These are phyloP conservation scores for Aporrectodea caliginosa DNA, from an alignment of 1,140 invertebrate species.

Conservation along the genomic window DNA sequence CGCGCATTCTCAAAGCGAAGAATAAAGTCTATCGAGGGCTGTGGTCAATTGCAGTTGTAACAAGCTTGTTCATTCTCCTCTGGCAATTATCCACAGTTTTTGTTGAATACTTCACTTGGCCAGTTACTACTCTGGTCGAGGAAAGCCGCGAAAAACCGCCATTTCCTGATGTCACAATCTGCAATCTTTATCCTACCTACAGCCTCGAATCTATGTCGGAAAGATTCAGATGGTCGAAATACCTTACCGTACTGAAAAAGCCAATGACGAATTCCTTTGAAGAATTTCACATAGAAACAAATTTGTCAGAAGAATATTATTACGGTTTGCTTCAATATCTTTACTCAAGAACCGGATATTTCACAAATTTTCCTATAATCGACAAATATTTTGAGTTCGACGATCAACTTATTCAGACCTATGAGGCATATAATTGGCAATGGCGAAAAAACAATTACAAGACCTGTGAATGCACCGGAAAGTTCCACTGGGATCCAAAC, in stretches of 20 bases:
- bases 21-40: neutral
- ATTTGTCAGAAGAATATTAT: neutral
- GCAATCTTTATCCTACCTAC: neutral
- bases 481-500: too few relatives aligned
- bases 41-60: neutral
- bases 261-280: neutral
- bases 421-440: too few relatives aligned
- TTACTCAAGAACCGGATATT: neutral
- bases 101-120: slow-evolving; percentile 6
- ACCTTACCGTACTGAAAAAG: neutral
- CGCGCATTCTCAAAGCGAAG: slow-evolving; percentile 9
- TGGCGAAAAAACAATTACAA: too few relatives aligned
- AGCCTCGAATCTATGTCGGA: too few relatives aligned
- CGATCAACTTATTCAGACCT: too few relatives aligned
- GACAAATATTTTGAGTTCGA: too few relatives aligned
- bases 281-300: neutral
- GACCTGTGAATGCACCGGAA: too few relatives aligned
- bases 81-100: neutral
- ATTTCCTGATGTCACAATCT: slow-evolving; percentile 14
- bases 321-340: neutral
- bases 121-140: neutral
- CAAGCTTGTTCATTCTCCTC: neutral
- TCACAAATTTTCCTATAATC: neutral
- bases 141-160: neutral
- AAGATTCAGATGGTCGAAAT: neutral